phyloP scores from a whole-genome alignment of 1,140 invertebrate species.

The Diabrotica undecimpunctata region DNA sequence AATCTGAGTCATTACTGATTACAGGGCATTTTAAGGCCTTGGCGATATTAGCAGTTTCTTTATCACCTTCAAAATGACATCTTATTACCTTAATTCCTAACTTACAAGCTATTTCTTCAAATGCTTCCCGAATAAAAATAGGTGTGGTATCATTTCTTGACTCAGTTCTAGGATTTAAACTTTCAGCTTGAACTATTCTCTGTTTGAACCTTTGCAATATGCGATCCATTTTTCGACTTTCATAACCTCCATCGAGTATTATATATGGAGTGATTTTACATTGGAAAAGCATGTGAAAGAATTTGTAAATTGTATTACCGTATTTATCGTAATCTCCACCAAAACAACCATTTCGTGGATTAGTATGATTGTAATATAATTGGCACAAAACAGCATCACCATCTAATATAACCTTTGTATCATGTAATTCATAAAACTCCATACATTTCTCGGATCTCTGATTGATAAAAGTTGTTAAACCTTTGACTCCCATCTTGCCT shows the following conservation, averaged over 20 bases:
- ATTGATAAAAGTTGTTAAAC: conserved; percentile 76
- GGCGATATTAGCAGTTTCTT: conserved; percentile 75
- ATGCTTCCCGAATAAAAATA: conserved; percentile 66
- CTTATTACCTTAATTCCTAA: conserved; percentile 63
- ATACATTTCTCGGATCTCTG: conserved; percentile 63
- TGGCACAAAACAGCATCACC: conserved; percentile 74
- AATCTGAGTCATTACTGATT: conserved; percentile 87
- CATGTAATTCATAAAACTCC: conserved; percentile 60
- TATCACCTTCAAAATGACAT: conserved; percentile 84
- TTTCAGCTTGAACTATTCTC: conserved; percentile 56
- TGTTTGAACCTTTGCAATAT: conserved; percentile 58
- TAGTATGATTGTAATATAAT: conserved; percentile 59
- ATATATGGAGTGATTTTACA: conserved; percentile 76
- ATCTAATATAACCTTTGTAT: conserved; percentile 75
- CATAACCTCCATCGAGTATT: conserved; percentile 80
- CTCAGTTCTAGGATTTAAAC: conserved; percentile 49
- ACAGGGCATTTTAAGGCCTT: conserved; percentile 75
- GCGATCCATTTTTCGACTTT: conserved; percentile 73
- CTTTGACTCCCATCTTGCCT: conserved; percentile 71
- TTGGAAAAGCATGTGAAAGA: conserved; percentile 67
- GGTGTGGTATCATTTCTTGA: conserved; percentile 60
- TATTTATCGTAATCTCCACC: conserved; percentile 87
- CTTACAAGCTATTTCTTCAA: conserved; percentile 62
- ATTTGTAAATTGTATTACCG: conserved; percentile 58
- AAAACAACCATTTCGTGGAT: conserved; percentile 65